Percentiles rank a stretch among this genome's conserved stretches.
These are phyloP conservation scores for Morus bassanus DNA, from an alignment of 2,797 vertebrate species.

Conservation along the genomic window DNA sequence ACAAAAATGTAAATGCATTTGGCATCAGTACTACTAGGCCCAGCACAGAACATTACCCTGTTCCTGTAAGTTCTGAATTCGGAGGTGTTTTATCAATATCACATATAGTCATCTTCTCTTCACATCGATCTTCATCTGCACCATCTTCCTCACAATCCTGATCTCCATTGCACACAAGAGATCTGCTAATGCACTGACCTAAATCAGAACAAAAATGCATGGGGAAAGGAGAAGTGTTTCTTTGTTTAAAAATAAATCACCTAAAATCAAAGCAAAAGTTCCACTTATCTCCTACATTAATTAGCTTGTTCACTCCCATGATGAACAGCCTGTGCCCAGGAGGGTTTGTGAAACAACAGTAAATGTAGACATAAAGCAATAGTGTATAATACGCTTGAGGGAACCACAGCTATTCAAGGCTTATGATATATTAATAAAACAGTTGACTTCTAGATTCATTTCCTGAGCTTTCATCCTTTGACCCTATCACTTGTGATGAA, in stretches of 20 bases:
- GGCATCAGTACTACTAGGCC: not conserved
- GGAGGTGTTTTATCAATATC: slow-evolving; percentile 83
- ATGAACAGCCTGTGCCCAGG: not conserved
- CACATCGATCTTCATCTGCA: slow-evolving; percentile 85
- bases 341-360: not conserved
- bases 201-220: not conserved
- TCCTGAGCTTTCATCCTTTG: not conserved
- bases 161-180: slow-evolving; percentile 91
- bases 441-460: not conserved
- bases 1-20: not conserved
- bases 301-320: not conserved
- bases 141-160: slow-evolving; percentile 91
- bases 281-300: not conserved
- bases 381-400: not conserved
- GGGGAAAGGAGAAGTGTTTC: not conserved
- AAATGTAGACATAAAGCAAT: not conserved
- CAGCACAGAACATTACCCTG: slow-evolving; percentile 76
- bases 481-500: not conserved
- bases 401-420: not conserved
- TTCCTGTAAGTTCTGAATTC: slow-evolving; percentile 87
- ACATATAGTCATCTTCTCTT: slow-evolving; percentile 72
- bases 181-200: slow-evolving; percentile 87
- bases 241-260: not conserved
- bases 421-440: not conserved
- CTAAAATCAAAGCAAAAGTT: not conserved